phyloP scores from a whole-genome alignment of 2,888 invertebrate species.

The Caenorhabditis sp. region DNA sequence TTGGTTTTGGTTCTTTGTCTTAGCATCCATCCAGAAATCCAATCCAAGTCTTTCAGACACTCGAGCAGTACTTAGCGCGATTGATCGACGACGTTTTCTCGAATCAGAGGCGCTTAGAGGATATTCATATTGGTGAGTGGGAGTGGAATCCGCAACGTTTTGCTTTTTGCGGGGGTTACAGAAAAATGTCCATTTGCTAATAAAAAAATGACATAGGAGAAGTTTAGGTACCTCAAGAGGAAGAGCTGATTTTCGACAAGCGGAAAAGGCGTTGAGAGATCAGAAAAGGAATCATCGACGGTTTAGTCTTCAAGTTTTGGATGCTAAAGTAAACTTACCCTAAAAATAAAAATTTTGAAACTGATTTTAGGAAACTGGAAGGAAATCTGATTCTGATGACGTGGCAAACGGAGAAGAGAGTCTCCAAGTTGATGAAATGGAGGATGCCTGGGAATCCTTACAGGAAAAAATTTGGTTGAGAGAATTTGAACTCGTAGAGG shows the following conservation, averaged over 20 bases:
- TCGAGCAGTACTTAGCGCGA: constrained; percentile 58
- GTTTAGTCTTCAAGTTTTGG: constrained; percentile 16
- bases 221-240: constrained; percentile 52
- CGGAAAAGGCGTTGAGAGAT: constrained; percentile 48
- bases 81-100: constrained; percentile 61
- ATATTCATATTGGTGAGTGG: constrained; percentile 56
- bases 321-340: constrained; percentile 27
- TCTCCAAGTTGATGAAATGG: constrained; percentile 27
- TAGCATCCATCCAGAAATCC: too few species aligned
- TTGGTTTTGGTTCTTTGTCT: too few species aligned
- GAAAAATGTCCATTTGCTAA: too few species aligned
- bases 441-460: constrained; percentile 30
- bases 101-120: constrained; percentile 59
- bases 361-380: constrained; percentile 7
- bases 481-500: constrained; percentile 40
- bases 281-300: constrained; percentile 28
- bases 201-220: too few species aligned
- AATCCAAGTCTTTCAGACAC: constrained; percentile 26
- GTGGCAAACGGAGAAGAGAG: constrained; percentile 7
- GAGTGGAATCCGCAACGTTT: too few species aligned
- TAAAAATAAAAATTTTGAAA: neutral
- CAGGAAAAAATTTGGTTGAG: constrained; percentile 47
- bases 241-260: constrained; percentile 48
- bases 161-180: too few species aligned
- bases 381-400: neutral